Percentiles rank a stretch among this genome's conserved stretches.
phyloP scores from a whole-genome alignment of 1,140 invertebrate species.

The Phortica variegata region DNA sequence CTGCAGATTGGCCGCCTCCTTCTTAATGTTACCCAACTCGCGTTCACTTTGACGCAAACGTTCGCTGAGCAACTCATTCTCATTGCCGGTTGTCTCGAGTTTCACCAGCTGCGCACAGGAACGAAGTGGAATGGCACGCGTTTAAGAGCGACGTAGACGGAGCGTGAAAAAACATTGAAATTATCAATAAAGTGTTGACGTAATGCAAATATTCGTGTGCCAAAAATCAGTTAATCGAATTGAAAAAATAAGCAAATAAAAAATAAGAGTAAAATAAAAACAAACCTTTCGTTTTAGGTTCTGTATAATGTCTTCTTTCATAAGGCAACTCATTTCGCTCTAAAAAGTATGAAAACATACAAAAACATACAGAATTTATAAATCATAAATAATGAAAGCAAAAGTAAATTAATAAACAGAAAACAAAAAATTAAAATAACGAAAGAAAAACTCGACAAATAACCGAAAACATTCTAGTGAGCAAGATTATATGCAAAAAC shows the following conservation, averaged over 20 bases:
- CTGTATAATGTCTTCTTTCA: conserved; percentile 53
- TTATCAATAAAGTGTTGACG: not conserved
- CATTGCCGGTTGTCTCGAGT: conserved; percentile 71
- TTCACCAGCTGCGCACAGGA: conserved; percentile 73
- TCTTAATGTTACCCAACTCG: conserved; percentile 64
- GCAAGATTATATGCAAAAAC: conserved; percentile 34
- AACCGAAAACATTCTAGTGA: conserved; percentile 12
- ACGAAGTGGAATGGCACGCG: conserved; percentile 5
- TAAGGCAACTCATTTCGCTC: conserved; percentile 55
- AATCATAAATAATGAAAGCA: not conserved
- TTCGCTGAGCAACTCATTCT: conserved; percentile 59
- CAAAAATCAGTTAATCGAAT: too few relatives aligned
- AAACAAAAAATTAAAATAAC: not conserved
- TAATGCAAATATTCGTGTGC: too few relatives aligned
- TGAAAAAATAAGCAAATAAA: conserved; percentile 9
- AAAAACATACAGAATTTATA: conserved; percentile 8
- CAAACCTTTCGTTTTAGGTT: conserved; percentile 53
- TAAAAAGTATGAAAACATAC: conserved; percentile 22
- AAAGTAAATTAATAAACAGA: not conserved
- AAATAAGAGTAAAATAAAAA: conserved; percentile 17
- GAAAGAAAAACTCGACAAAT: not conserved
- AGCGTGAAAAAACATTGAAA: too few relatives aligned
- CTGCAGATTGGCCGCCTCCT: conserved; percentile 72
- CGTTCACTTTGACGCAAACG: conserved; percentile 68
- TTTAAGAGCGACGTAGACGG: too few relatives aligned